Percentiles rank a stretch among this genome's conserved stretches.
Conservation (phyloP, 2,113 vertebrate genomes). For the Plecotus auritus region DNA sequence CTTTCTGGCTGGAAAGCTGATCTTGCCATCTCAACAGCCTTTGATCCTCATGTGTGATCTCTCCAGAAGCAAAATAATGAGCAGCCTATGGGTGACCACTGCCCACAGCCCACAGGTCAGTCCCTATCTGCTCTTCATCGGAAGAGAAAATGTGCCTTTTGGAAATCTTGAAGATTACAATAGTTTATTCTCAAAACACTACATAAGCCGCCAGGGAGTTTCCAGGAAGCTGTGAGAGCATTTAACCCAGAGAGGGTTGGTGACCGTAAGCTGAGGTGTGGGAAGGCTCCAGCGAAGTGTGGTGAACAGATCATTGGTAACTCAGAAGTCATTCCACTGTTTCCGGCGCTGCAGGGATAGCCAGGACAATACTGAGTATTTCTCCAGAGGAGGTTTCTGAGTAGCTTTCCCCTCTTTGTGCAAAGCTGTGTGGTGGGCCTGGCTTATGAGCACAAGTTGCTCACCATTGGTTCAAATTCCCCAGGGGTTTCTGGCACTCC, state of each 20-base stretch:
- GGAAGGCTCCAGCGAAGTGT: background rate
- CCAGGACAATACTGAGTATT: background rate
- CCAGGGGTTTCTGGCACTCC: background rate
- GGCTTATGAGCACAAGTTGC: background rate
- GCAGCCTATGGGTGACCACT: slow-evolving; percentile 50
- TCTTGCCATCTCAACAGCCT: background rate
- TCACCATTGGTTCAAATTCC: background rate
- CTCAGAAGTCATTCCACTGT: background rate
- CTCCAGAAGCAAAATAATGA: slow-evolving; percentile 35
- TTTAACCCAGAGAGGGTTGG: slow-evolving; percentile 65
- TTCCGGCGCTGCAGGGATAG: background rate
- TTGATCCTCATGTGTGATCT: slow-evolving; percentile 55
- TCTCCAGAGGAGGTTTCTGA: slow-evolving; percentile 34
- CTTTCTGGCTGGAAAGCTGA: slow-evolving; percentile 39
- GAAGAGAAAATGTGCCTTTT: slow-evolving; percentile 61
- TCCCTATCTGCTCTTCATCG: slow-evolving; percentile 48
- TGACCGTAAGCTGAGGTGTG: slow-evolving; percentile 53
- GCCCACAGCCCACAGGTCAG: slow-evolving; percentile 47
- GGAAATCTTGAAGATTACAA: slow-evolving; percentile 68
- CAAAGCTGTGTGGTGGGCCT: background rate
- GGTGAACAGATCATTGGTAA: slow-evolving; percentile 10
- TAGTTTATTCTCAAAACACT: slow-evolving; percentile 66
- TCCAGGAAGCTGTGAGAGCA: slow-evolving; percentile 73
- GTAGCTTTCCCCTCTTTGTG: background rate
- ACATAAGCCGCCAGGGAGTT: slow-evolving; percentile 63